Base-by-base conservation (phyloP, 2,888 invertebrate genomes). In the Epinotia brunnichana region DNA sequence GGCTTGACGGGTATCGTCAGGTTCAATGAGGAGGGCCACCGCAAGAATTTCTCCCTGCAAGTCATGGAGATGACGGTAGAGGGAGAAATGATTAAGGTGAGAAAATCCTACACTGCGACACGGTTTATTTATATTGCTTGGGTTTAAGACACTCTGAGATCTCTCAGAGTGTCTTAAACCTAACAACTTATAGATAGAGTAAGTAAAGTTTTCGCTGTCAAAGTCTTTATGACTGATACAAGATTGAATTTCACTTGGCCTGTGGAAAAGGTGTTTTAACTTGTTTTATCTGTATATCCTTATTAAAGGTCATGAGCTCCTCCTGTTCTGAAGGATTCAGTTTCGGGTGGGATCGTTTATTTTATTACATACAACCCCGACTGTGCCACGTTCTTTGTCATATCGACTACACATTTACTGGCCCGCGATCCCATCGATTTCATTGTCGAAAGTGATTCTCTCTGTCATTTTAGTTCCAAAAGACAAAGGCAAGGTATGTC, bases 31-130 rank as follows among this genome's bases (percentile, higher is more conserved):
- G 95, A 95, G 81, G 98, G 98, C 29, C 95, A 96, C 78, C 94
- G 98, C 70, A 95, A 95, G 83, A 98, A 98, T 92, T 98, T 97
- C 87, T 96, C 97, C 0, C 93, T 98, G 70, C 97, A 98, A 86
- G 96, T 98, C 75, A 96, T 98, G 79, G 97, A 98, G 89, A 96
- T 98, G 96, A 98, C 97, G 15, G 96, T 97, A 72, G 96, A 97
- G 79, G 97, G 98, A 80, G 96, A 97, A 35, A 96, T 97, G 95
- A 96, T 97, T 13, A 97, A 97, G 94, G 96, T 96, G 85, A 89
- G 87, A 67, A 57, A 51, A 62, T 4, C 11, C 5, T 3, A 7
- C 56, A 13, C 24, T 15, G 13, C 4, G 15, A 15, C n/a, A n/a
- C n/a, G 48, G 2, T 5, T 7, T n/a, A 48, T 48, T 48, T n/a